Base-by-base conservation (phyloP, 2,113 vertebrate genomes). In the Odocoileus virginianus region DNA sequence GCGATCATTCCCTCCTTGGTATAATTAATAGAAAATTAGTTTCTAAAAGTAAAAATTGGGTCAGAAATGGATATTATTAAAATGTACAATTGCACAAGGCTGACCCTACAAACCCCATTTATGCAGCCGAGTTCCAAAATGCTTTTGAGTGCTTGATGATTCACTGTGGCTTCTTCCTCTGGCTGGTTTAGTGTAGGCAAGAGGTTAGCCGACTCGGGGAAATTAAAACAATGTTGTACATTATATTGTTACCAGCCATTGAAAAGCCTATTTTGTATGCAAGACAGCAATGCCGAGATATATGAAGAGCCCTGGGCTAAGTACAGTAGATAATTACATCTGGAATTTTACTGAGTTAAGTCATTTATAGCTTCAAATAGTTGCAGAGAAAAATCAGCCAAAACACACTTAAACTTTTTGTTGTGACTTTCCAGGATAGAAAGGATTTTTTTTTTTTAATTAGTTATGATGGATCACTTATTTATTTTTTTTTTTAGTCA, bases 251-350 rank as follows among this genome's bases (percentile, higher is more conserved):
- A 99, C 99, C 98, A 99, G 99, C 99, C 99, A 99, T 99, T 98
- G 99, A 99, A 99, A 99, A 99, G 84, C 99, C 99, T 99, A 99
- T 99, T 99, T 99, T 99, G 99, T 99, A 99, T 99, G 99, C 99
- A 99, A 99, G 99, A 98, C 99, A 99, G 99, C 99, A 99, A 98
- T 79, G 98, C 98, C 86, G 99, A 99, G 99, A 99, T 99, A 99
- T 99, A 99, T 99, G 99, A 99, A 99, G 99, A 99, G 99, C 99
- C 99, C 98, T 98, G 98, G 99, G 99, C 99, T 99, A 99, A 99
- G 99, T 99, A 99, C 99, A 99, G 99, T 99, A 99, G 99, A 99
- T 99, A 99, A 99, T 99, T 99, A 99, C 99, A 99, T 99, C 99
- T 99, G 99, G 99, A 99, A 99, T 99, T 99, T 99, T 99, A 99